Percentiles rank a stretch among this genome's conserved stretches.
These are phyloP conservation scores for Bimastos eiseni DNA, from an alignment of 2,888 invertebrate genomes.

Conservation along the genomic window DNA sequence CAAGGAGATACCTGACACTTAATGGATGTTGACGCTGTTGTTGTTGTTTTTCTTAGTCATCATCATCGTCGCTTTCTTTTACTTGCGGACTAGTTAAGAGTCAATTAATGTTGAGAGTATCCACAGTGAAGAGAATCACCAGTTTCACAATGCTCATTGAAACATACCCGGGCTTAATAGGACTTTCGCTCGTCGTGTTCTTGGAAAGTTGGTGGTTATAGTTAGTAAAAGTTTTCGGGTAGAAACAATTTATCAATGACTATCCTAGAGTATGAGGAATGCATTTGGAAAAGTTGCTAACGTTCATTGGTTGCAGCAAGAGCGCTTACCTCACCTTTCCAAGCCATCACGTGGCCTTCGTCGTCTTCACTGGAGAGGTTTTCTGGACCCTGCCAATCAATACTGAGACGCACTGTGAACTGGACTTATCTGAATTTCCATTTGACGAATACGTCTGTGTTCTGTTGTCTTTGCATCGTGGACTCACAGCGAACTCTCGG, in stretches of 20 bases:
- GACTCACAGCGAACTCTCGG: not conserved
- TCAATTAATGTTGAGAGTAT: too few species aligned
- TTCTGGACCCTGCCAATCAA: not conserved
- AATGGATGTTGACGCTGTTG: too few species aligned
- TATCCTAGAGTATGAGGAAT: not conserved
- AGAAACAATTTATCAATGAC: not conserved
- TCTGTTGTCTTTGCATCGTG: not conserved
- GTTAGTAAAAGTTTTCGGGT: not conserved
- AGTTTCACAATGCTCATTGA: too few species aligned
- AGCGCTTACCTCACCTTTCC: not conserved
- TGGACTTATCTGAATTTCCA: conserved; percentile 26
- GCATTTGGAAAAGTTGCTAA: not conserved
- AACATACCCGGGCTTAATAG: too few species aligned
- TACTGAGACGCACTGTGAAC: not conserved
- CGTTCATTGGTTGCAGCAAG: not conserved
- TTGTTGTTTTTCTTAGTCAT: too few species aligned
- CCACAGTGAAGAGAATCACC: too few species aligned
- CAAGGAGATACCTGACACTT: too few species aligned
- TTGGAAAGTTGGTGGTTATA: too few species aligned
- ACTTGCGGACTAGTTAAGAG: too few species aligned
- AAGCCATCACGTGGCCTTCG: not conserved
- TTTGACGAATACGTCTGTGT: conserved; percentile 1
- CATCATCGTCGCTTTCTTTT: too few species aligned
- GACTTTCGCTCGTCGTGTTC: too few species aligned
- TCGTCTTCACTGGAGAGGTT: not conserved